A percentile compares a stretch with the other conserved stretches of the same genome.
Conservation (phyloP, 2,113 vertebrate species). For the Ptyas mucosa region DNA sequence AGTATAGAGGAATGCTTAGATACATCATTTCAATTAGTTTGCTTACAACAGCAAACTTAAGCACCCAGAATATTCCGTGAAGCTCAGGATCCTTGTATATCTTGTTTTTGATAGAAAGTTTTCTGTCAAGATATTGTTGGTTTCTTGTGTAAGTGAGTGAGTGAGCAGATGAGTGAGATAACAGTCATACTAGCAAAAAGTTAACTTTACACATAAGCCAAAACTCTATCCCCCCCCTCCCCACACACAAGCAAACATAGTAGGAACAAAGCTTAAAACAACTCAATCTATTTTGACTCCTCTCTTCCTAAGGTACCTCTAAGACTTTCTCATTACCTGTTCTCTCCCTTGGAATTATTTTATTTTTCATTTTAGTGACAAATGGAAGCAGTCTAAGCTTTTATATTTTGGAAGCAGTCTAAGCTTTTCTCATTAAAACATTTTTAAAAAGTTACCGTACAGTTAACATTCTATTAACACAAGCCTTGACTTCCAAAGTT, state of each 20-base stretch:
- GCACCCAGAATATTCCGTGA: background rate
- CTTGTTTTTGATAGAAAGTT: background rate
- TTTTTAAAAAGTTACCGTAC: background rate
- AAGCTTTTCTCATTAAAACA: background rate
- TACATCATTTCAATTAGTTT: conserved; percentile 7
- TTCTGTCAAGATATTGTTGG: background rate
- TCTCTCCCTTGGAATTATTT: background rate
- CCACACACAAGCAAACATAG: background rate
- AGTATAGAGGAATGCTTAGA: conserved; percentile 24
- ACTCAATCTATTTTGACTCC: background rate
- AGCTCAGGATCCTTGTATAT: background rate
- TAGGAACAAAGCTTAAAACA: background rate
- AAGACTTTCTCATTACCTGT: background rate
- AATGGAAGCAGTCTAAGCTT: no score
- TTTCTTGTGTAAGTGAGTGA: background rate
- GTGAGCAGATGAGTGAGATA: background rate
- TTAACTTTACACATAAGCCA: background rate
- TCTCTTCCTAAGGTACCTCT: background rate
- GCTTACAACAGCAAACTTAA: background rate
- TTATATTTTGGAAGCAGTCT: background rate
- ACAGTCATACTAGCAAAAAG: background rate
- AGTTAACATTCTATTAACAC: background rate
- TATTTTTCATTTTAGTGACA: background rate
- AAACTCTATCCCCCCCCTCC: background rate
- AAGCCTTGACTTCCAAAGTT: background rate